Conservation (phyloP, 2,113 vertebrate species). For the Oryzias javanicus region DNA sequence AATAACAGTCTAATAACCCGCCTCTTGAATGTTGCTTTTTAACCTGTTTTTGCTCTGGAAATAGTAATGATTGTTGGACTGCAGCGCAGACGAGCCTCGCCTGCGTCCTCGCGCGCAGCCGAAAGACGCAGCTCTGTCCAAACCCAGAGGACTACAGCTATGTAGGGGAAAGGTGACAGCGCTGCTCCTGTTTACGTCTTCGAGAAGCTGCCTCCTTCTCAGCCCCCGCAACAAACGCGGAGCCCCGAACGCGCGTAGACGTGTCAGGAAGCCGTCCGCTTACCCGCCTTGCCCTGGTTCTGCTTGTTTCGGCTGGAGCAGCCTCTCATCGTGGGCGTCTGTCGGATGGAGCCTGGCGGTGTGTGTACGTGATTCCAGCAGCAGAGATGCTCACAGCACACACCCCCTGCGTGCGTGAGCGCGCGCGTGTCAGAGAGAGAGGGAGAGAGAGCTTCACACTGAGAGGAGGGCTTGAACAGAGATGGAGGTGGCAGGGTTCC, state of each 20-base stretch:
- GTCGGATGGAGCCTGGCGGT: slow-evolving; percentile 48
- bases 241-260: background rate
- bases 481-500: slow-evolving; percentile 37
- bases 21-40: too few relatives aligned
- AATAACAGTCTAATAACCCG: too few relatives aligned
- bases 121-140: too few relatives aligned
- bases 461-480: slow-evolving; percentile 21
- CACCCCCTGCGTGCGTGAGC: slow-evolving; percentile 26
- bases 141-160: background rate
- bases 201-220: background rate
- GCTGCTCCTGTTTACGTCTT: slow-evolving; percentile 57
- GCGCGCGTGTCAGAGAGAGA: background rate
- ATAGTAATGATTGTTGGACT: too few relatives aligned
- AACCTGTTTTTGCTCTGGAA: too few relatives aligned
- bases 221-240: background rate
- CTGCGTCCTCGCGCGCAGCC: too few relatives aligned
- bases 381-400: slow-evolving; percentile 39
- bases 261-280: slow-evolving; percentile 20
- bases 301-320: slow-evolving; percentile 69
- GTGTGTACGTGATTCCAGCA: slow-evolving; percentile 38
- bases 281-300: slow-evolving; percentile 65
- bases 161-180: slow-evolving; percentile 65
- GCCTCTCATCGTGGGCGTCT: slow-evolving; percentile 75
- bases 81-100: too few relatives aligned
- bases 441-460: background rate